Conservation (phyloP, 35 echinoderm and acorn worm species). For the Amphiura filiformis region DNA sequence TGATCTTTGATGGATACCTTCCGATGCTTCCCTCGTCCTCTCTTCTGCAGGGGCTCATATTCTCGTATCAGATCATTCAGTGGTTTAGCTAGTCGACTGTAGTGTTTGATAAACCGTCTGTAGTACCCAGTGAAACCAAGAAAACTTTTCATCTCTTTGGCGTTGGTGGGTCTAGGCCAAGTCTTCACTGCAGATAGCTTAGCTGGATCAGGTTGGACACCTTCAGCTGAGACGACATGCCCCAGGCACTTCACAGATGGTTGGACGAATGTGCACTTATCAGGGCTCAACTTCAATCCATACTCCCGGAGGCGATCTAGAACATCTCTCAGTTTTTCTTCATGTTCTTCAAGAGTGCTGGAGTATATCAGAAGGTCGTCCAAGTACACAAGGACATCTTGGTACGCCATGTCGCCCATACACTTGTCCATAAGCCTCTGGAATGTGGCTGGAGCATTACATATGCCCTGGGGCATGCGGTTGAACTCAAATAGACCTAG, state of each 20-base stretch:
- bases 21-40: neutral
- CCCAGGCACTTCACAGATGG: constrained; percentile 21
- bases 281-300: constrained; percentile 11
- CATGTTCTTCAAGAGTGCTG: neutral
- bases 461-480: constrained; percentile 77
- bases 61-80: neutral
- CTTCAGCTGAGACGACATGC: constrained; percentile 28
- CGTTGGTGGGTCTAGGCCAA: neutral
- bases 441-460: constrained; percentile 73
- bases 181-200: constrained; percentile 9
- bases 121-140: constrained; percentile 23
- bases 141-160: neutral
- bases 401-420: constrained; percentile 58
- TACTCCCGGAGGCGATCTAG: neutral
- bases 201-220: constrained; percentile 26
- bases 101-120: neutral
- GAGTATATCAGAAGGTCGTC: neutral
- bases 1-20: neutral
- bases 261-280: constrained; percentile 19
- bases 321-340: neutral
- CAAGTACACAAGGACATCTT: constrained; percentile 42
- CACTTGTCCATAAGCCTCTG: constrained; percentile 54
- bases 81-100: neutral
- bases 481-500: constrained; percentile 64
- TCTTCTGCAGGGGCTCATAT: neutral